Evolutionary conservation across 2,888 invertebrate species (phyloP).

Genomic region (Drosophila lutescens): DNA sequence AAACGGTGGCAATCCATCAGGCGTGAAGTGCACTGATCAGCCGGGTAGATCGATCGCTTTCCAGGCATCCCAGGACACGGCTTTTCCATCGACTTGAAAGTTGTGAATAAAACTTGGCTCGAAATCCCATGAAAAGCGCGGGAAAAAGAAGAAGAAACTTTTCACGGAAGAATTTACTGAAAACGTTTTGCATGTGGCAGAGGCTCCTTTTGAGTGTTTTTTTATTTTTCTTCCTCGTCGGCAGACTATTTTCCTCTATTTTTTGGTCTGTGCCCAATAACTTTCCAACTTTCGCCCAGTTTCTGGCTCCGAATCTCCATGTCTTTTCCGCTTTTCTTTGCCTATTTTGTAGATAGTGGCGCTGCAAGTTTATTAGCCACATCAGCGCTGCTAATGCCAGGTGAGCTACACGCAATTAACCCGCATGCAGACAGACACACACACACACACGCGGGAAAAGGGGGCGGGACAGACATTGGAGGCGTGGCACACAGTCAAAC

Average conservation of each 20-base stretch:
- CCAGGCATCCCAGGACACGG: neutral
- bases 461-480: neutral
- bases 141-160: neutral
- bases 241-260: too few species aligned
- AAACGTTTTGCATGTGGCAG: constrained; percentile 10
- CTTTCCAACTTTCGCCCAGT: constrained; percentile 21
- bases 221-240: neutral
- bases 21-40: constrained; percentile 16
- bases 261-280: neutral
- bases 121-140: neutral
- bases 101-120: neutral
- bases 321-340: neutral
- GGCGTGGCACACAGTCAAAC: neutral
- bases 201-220: neutral
- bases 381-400: constrained; percentile 53
- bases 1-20: constrained; percentile 12
- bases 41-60: constrained; percentile 5
- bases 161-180: neutral
- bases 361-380: constrained; percentile 48
- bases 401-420: constrained; percentile 54
- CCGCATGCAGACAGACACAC: constrained; percentile 10
- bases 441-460: neutral
- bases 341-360: constrained; percentile 6
- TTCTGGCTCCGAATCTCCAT: neutral
- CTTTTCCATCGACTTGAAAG: neutral